phyloP scores from a whole-genome alignment of 2,797 vertebrate species.

The Diglossa cyanea region DNA sequence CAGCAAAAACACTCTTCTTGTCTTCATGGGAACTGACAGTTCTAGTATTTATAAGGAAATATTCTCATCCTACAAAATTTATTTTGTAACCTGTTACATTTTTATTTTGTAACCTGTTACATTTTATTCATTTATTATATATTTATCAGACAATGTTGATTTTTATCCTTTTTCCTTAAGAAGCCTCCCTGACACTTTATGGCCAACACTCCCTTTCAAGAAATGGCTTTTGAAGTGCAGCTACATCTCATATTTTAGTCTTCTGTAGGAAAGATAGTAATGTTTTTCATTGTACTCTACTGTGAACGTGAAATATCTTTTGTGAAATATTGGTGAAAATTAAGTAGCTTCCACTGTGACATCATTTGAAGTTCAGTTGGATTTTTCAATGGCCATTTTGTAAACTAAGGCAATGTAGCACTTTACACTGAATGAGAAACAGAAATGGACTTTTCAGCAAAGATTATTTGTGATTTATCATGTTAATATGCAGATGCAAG shows the following conservation, averaged over 20 bases:
- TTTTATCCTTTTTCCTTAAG: constrained; percentile 34
- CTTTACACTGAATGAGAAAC: constrained; percentile 56
- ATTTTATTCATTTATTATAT: constrained; percentile 1
- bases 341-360: constrained; percentile 32
- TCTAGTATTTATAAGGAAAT: not conserved
- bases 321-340: constrained; percentile 37
- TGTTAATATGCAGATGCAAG: not conserved
- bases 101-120: not conserved
- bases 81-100: not conserved
- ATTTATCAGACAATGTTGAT: constrained; percentile 56
- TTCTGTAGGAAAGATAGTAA: constrained; percentile 15
- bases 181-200: constrained; percentile 37
- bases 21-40: not conserved
- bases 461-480: constrained; percentile 2
- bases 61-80: constrained; percentile 47
- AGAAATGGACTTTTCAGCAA: constrained; percentile 57
- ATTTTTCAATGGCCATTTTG: constrained; percentile 24
- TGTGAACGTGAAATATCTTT: constrained; percentile 57
- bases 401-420: constrained; percentile 57
- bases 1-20: not conserved
- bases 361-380: not conserved
- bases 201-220: not conserved
- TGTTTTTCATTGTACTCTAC: constrained; percentile 36
- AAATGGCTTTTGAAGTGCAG: constrained; percentile 13
- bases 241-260: constrained; percentile 1